These are phyloP conservation scores for Hyppa rectilinea DNA, from an alignment of 2,888 invertebrate genomes.

Conservation along the genomic window DNA sequence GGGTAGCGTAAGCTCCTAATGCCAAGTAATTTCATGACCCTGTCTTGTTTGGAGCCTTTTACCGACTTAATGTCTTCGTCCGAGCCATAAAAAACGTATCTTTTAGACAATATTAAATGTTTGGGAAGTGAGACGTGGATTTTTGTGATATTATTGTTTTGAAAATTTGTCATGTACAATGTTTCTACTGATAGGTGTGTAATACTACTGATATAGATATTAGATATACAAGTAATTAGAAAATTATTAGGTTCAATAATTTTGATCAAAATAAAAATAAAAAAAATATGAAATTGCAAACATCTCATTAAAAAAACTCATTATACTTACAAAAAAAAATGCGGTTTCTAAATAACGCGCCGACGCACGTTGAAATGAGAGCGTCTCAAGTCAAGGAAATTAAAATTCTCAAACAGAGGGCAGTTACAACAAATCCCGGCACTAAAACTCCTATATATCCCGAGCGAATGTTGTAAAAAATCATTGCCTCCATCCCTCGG, in stretches of 20 bases:
- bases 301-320: constrained; percentile 43
- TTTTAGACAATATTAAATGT: constrained; percentile 66
- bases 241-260: neutral
- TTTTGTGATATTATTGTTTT: constrained; percentile 27
- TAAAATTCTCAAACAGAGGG: constrained; percentile 89
- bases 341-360: constrained; percentile 42
- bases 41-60: constrained; percentile 79
- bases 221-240: too few relatives aligned
- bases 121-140: constrained; percentile 33
- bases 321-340: constrained; percentile 18
- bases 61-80: constrained; percentile 77
- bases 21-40: constrained; percentile 88
- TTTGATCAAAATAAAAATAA: neutral
- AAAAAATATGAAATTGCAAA: constrained; percentile 17
- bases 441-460: constrained; percentile 90
- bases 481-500: constrained; percentile 90
- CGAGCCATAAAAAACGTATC: constrained; percentile 70
- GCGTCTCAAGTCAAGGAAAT: constrained; percentile 87
- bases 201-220: too few relatives aligned
- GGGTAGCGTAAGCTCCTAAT: constrained; percentile 86
- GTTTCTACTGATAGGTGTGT: too few relatives aligned
- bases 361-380: constrained; percentile 67
- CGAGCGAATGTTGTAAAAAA: constrained; percentile 89
- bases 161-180: too few relatives aligned
- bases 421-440: constrained; percentile 89